Conservation (phyloP, 1,140 invertebrate genomes). For the Magallana angulata region DNA sequence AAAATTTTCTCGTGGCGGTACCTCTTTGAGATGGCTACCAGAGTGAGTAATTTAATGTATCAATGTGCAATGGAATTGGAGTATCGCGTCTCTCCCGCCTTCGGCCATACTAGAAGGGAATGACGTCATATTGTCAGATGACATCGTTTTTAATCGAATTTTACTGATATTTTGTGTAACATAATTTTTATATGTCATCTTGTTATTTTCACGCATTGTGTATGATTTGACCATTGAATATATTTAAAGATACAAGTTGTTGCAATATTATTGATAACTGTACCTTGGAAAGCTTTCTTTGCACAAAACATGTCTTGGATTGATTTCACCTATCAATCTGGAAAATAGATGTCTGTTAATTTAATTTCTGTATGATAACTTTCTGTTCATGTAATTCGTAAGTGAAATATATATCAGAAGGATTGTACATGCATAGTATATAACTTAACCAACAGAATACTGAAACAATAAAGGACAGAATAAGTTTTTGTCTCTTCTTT, state of each 20-base stretch:
- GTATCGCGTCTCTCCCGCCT: not conserved
- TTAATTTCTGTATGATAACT: not conserved
- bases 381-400: constrained; percentile 1
- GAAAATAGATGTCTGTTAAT: not conserved
- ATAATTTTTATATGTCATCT: constrained; percentile 14
- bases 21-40: not conserved
- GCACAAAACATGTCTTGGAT: constrained; percentile 3
- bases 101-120: not conserved
- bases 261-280: not conserved
- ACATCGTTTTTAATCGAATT: not conserved
- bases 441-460: not conserved
- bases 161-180: constrained; percentile 20
- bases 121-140: not conserved
- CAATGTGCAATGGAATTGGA: not conserved
- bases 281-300: not conserved
- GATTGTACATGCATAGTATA: constrained; percentile 19
- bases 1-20: not conserved
- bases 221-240: not conserved
- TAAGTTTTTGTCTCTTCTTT: not conserved
- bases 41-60: constrained; percentile 15
- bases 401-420: not conserved
- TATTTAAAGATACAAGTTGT: constrained; percentile 29
- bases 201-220: not conserved
- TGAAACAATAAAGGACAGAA: constrained; percentile 8
- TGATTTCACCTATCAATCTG: not conserved